Evolutionary conservation across 2,797 vertebrate genomes (phyloP), one percentile per base, ranked within the genome.

Genomic region (Anabas testudineus): DNA sequence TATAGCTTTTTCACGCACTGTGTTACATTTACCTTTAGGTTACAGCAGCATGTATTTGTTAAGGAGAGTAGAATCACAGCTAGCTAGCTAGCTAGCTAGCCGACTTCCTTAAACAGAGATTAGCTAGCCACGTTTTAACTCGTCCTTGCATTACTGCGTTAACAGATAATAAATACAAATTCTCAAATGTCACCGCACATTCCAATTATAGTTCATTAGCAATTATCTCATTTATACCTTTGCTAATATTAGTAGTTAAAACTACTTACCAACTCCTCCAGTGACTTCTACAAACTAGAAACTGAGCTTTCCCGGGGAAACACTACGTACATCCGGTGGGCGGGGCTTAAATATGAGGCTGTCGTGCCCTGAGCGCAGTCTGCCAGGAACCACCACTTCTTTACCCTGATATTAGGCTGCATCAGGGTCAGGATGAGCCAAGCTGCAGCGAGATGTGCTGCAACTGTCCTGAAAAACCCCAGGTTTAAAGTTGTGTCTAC

Each of bases 231-330:
- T 2, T 2, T 0, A 0, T 39, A 0, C 10, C 10, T 39, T 0
- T 42, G 21, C 41, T 10, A 4, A 34, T 16, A 58, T 24, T 19
- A 1, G 6, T 15, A 2, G 5, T n/a, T 47, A 41, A 66, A 54
- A n/a, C 1, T 6, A 65, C 84, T 71, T 37, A 83, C 86, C 21
- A 3, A 30, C 0, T 4, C 2, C 1, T 37, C 10, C 1, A 0
- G 1, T 2, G 3, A 3, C 24, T 10, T 12, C 16, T 3, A 10
- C 2, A 0, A 10, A 14, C 4, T 26, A 13, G 22, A 24, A 68
- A 56, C 36, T 0, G 22, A 74, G 57, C 0, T 88, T 90, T 88
- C 90, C 78, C 87, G 90, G 80, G 85, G 37, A 82, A 83, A 81
- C 2, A 0, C 7, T 8, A 10, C 22, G 63, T 49, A 66, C 8